Evolutionary conservation across 2,888 invertebrate genomes (phyloP).

Genomic region (Andrena fulva): DNA sequence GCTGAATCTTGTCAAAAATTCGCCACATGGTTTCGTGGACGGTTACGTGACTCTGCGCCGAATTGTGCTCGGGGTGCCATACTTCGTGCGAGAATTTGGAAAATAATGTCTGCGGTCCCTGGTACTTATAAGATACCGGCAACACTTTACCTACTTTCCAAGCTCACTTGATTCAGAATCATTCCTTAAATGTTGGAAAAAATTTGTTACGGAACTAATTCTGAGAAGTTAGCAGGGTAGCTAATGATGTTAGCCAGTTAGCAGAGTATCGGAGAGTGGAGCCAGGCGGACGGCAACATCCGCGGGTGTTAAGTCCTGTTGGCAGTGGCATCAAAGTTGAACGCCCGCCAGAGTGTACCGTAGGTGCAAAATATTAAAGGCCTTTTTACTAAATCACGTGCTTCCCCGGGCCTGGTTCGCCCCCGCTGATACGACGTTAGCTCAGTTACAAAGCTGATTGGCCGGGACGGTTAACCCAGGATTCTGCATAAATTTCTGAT

Average conservation of each 20-base stretch:
- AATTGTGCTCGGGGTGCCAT: too few species aligned
- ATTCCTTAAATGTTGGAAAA: too few species aligned
- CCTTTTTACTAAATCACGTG: constrained; percentile 73
- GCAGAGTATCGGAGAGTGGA: not conserved
- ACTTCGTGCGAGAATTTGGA: too few species aligned
- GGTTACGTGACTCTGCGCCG: too few species aligned
- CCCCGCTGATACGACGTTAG: constrained; percentile 68
- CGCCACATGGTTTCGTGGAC: too few species aligned
- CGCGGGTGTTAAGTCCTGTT: constrained; percentile 2
- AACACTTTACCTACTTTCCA: too few species aligned
- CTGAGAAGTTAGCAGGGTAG: too few species aligned
- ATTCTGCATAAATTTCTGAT: constrained; percentile 82
- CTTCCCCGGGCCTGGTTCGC: constrained; percentile 53
- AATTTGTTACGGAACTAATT: too few species aligned
- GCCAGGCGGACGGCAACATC: not conserved
- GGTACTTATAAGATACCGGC: too few species aligned
- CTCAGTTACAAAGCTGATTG: constrained; percentile 79
- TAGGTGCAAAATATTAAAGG: constrained; percentile 74
- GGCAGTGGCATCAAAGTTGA: constrained; percentile 11
- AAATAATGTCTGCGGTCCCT: too few species aligned
- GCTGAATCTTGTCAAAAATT: not conserved
- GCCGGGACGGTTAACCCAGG: constrained; percentile 77
- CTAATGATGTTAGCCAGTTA: not conserved
- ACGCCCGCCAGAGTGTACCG: constrained; percentile 9
- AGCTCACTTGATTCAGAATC: too few species aligned